phyloP scores from a whole-genome alignment of 2,113 vertebrate genomes.

The Dipodomys ordii region DNA sequence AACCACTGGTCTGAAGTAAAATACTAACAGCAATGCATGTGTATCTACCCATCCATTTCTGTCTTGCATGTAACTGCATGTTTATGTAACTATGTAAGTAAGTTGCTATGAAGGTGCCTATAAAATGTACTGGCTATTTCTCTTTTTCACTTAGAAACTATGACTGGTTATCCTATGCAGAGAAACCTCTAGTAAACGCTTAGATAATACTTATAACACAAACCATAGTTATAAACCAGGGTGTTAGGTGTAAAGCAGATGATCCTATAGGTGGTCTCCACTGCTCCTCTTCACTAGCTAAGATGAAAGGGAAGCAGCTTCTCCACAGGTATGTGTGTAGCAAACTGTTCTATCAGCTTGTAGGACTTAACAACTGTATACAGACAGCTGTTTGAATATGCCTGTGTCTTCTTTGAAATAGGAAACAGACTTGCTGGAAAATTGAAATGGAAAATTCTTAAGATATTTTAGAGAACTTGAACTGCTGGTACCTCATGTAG shows the following conservation, averaged over 20 bases:
- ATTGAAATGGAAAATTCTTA: slow-evolving; percentile 17
- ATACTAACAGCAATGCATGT: background rate
- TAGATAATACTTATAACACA: background rate
- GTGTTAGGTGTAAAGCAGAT: background rate
- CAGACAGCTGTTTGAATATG: background rate
- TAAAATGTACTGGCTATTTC: background rate
- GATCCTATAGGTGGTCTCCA: background rate
- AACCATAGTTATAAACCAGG: background rate
- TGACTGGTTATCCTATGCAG: slow-evolving; percentile 2
- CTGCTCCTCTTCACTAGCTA: background rate
- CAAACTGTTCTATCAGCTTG: background rate
- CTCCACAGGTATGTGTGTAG: background rate
- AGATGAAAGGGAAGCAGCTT: slow-evolving; percentile 7
- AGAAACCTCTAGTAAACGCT: background rate
- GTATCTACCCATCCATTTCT: background rate
- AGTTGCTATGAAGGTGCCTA: slow-evolving; percentile 13
- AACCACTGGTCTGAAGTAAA: background rate
- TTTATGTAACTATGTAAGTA: background rate
- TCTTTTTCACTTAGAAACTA: slow-evolving; percentile 25
- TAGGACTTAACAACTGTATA: background rate
- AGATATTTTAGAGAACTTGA: slow-evolving; percentile 45
- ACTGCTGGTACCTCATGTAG: background rate
- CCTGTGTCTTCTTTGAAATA: background rate
- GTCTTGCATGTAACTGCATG: background rate
- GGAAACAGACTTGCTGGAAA: slow-evolving; percentile 6